A percentile compares a stretch with the other conserved stretches of the same genome.
phyloP scores from a whole-genome alignment of 2,888 invertebrate species.

The Synergus laeviventris region DNA sequence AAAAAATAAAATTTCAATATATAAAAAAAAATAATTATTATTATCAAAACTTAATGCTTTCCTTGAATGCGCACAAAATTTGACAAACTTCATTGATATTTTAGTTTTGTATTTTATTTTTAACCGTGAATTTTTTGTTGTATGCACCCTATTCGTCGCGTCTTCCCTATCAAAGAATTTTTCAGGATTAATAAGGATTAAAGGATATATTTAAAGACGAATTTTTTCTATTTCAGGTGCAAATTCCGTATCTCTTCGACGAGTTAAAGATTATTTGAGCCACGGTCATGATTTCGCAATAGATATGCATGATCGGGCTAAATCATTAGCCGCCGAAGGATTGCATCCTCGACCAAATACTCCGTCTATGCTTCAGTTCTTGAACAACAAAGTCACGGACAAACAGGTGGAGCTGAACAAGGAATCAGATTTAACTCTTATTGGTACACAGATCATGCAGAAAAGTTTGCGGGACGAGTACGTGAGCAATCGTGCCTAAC shows the following conservation, averaged over 20 bases:
- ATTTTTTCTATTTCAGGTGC: slow-evolving; percentile 50
- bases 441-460: slow-evolving; percentile 57
- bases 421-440: slow-evolving; percentile 55
- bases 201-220: no score
- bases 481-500: slow-evolving; percentile 23
- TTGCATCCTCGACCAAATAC: slow-evolving; percentile 51
- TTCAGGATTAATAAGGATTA: no score
- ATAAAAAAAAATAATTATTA: no score
- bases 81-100: no score
- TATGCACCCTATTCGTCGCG: no score
- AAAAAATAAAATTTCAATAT: no score
- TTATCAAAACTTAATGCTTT: no score
- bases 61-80: no score
- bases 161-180: no score
- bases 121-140: no score
- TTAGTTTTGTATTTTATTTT: no score
- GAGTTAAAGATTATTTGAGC: slow-evolving; percentile 50
- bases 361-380: slow-evolving; percentile 56
- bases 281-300: slow-evolving; percentile 55
- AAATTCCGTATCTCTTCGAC: slow-evolving; percentile 50
- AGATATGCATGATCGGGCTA: slow-evolving; percentile 55
- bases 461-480: slow-evolving; percentile 52
- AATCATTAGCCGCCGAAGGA: slow-evolving; percentile 45
- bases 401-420: slow-evolving; percentile 50
- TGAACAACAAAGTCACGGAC: slow-evolving; percentile 49